Conservation (phyloP, 1,140 invertebrate genomes). For the Calycopis cecrops region DNA sequence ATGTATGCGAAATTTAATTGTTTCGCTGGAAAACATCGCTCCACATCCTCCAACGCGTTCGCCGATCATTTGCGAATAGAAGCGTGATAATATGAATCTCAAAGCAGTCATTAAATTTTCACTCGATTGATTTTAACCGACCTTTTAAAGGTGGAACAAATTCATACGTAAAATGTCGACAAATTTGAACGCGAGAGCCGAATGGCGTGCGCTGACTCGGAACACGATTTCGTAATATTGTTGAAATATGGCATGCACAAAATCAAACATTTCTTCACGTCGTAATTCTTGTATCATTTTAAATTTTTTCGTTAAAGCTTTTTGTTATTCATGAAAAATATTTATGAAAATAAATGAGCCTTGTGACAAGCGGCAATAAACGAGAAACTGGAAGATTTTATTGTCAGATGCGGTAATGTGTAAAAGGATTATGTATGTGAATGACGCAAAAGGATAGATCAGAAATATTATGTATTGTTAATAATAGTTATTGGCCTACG, state of each 20-base stretch:
- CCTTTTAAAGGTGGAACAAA: conserved; percentile 61
- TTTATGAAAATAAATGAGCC: no score
- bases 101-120: conserved; percentile 70
- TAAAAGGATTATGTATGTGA: no score
- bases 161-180: conserved; percentile 46
- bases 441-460: no score
- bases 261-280: conserved; percentile 19
- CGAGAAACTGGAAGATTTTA: no score
- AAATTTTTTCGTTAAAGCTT: neutral
- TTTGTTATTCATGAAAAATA: neutral
- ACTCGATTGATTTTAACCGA: conserved; percentile 47
- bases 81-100: conserved; percentile 62
- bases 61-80: conserved; percentile 48
- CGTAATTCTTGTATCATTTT: conserved; percentile 12
- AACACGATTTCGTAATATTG: conserved; percentile 25
- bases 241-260: conserved; percentile 25
- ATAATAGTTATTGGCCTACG: no score
- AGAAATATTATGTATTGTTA: no score
- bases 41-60: conserved; percentile 50
- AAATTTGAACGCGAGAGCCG: conserved; percentile 44
- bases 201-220: conserved; percentile 26
- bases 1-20: conserved; percentile 67
- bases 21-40: conserved; percentile 56
- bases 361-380: no score
- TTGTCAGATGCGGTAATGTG: no score